Base-by-base conservation (phyloP, 2,797 vertebrate genomes). In the Acropternis orthonyx region DNA sequence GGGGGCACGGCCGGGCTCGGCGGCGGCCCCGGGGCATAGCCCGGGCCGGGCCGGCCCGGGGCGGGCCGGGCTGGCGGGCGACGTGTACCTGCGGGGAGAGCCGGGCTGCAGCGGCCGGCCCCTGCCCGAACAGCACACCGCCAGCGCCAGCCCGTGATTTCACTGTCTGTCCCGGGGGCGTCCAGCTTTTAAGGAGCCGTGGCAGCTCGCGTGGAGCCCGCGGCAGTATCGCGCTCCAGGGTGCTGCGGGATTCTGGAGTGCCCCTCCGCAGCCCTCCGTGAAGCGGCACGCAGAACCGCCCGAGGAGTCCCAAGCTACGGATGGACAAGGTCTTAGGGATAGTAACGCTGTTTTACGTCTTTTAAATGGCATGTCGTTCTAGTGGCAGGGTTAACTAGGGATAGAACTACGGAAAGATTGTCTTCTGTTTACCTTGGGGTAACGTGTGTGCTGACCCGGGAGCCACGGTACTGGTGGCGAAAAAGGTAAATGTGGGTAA, bases 171-270 rank as follows among this genome's bases (percentile, higher is more conserved):
- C 5, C 32, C 8, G 41, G 24, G 13, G 21, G 9, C 14, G 12
- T 17, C 34, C 51, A 6, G 54, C 58, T 34, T 12, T 17, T 6
- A 1, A 26, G 30, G 51, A 80, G 59, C 76, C 36, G 6, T 9
- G 63, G 37, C 37, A 37, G 63, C 72, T 55, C 24, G 26, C 41
- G 24, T 27, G 39, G 9, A 72, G 32, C 67, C 49, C 24, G 7
- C 30, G 17, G 76, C 14, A 56, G 23, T 13, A 6, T 11, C 41
- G 59, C 12, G 0, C 21, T 27, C 5, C 52, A 0, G 49, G 10
- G 55, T 8, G 28, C 62, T 36, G 67, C 4, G 36, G 36, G 7
- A 59, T 43, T 43, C 39, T 18, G 55, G 9, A 22, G 15, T 11
- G 44, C 43, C 20, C 34, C 36, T 23, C 51, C 2, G 52, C 52